phyloP scores from a whole-genome alignment of 2,888 invertebrate genomes.

The Polyploca ridens region DNA sequence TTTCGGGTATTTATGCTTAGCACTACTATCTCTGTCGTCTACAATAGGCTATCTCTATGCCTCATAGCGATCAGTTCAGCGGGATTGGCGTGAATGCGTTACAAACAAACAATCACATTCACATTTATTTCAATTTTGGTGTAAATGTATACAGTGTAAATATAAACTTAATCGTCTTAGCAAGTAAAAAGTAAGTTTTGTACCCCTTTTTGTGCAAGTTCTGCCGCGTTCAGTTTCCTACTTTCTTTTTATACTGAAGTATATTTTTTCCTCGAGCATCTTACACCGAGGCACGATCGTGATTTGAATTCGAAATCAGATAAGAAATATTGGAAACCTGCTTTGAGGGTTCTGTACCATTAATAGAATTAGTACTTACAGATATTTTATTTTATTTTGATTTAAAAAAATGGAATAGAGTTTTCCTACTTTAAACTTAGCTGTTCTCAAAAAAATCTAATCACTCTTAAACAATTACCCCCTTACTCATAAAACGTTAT shows the following conservation, averaged over 20 bases:
- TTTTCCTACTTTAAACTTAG: too few species aligned
- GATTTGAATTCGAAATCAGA: conserved; percentile 23
- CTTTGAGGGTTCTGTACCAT: neutral
- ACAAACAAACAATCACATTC: too few species aligned
- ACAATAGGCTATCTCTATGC: too few species aligned
- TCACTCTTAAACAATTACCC: too few species aligned
- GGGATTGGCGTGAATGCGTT: too few species aligned
- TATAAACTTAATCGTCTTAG: neutral
- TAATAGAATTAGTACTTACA: neutral
- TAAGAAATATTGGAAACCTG: neutral
- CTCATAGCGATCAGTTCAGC: too few species aligned
- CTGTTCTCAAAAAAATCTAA: too few species aligned
- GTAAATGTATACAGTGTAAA: neutral
- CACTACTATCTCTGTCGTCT: too few species aligned
- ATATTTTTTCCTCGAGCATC: conserved; percentile 22
- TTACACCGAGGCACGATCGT: conserved; percentile 30
- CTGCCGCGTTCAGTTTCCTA: conserved; percentile 17
- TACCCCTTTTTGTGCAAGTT: conserved; percentile 19
- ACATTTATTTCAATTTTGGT: too few species aligned
- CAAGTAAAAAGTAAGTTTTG: neutral
- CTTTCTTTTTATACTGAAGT: conserved; percentile 17
- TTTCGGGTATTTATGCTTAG: too few species aligned
- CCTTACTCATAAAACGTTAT: too few species aligned
- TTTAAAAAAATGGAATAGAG: too few species aligned
- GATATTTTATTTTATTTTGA: neutral